Conservation (phyloP, 1,140 invertebrate genomes). For the Euwallacea similis region DNA sequence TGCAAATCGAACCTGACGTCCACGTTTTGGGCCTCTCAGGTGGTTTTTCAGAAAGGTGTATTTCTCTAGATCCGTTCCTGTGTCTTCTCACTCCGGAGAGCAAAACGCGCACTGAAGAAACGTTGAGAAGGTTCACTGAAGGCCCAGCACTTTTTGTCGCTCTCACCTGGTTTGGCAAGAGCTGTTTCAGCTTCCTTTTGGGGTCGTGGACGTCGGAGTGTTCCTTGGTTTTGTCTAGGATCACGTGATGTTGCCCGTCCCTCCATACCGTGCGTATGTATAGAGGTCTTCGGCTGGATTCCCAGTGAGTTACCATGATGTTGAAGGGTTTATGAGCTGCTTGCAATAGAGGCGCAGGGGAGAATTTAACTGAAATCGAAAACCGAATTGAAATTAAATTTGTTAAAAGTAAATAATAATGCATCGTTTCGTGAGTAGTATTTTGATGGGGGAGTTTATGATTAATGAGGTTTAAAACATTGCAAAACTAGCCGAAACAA, state of each 20-base stretch:
- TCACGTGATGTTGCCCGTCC: slow-evolving; percentile 69
- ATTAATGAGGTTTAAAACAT: too few relatives aligned
- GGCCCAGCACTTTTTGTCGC: slow-evolving; percentile 22
- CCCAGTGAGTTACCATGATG: slow-evolving; percentile 59
- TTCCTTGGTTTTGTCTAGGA: slow-evolving; percentile 66
- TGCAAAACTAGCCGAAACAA: too few relatives aligned
- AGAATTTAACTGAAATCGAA: too few relatives aligned
- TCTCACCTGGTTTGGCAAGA: slow-evolving; percentile 48
- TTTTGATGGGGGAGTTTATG: too few relatives aligned
- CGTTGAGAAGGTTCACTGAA: slow-evolving; percentile 26
- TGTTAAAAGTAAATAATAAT: background rate
- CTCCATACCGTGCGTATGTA: slow-evolving; percentile 72
- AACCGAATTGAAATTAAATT: background rate
- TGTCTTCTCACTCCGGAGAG: slow-evolving; percentile 21
- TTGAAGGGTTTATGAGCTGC: background rate
- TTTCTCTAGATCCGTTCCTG: slow-evolving; percentile 14
- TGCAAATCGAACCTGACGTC: background rate
- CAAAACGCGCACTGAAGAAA: slow-evolving; percentile 38
- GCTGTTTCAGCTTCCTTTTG: background rate
- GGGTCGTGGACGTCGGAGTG: background rate
- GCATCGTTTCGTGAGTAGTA: too few relatives aligned
- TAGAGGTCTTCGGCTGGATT: slow-evolving; percentile 69
- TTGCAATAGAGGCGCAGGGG: too few relatives aligned
- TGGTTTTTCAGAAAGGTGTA: slow-evolving; percentile 8
- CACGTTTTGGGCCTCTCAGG: slow-evolving; percentile 18